Percentiles rank a stretch among this genome's conserved stretches.
These are phyloP conservation scores for Anthrax anthrax DNA, from an alignment of 2,888 invertebrate species.

Conservation along the genomic window DNA sequence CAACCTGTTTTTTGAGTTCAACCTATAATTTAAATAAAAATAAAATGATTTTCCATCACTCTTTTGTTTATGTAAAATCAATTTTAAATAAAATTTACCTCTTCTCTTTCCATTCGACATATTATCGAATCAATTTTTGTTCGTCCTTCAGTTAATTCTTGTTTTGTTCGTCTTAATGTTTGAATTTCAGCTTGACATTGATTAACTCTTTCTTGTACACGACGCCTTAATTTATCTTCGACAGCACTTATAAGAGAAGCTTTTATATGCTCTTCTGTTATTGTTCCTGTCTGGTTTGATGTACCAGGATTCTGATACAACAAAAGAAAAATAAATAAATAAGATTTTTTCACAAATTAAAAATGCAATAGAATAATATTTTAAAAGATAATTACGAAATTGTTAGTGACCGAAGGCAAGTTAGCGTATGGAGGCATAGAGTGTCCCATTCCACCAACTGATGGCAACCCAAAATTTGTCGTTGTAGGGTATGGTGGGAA, in stretches of 20 bases:
- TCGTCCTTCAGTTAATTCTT: constrained; percentile 75
- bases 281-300: constrained; percentile 54
- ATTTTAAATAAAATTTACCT: constrained; percentile 26
- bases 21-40: constrained; percentile 30
- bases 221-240: constrained; percentile 79
- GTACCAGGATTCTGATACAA: constrained; percentile 28
- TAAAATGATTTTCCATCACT: neutral
- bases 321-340: neutral
- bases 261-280: constrained; percentile 88
- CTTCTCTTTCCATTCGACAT: constrained; percentile 58
- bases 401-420: constrained; percentile 15
- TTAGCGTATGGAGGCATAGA: constrained; percentile 16
- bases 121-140: constrained; percentile 67
- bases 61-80: neutral
- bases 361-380: no score
- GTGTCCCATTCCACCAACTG: no score
- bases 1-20: constrained; percentile 73
- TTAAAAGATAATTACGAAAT: constrained; percentile 5
- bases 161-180: constrained; percentile 71
- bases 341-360: constrained; percentile 3
- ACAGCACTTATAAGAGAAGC: constrained; percentile 89
- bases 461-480: constrained; percentile 19
- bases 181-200: constrained; percentile 86
- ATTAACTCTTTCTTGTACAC: constrained; percentile 77
- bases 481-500: constrained; percentile 29